A percentile compares a stretch with the other conserved stretches of the same genome.
Evolutionary conservation across 1,140 invertebrate genomes (phyloP).

Genomic region (Helicoverpa armigera): DNA sequence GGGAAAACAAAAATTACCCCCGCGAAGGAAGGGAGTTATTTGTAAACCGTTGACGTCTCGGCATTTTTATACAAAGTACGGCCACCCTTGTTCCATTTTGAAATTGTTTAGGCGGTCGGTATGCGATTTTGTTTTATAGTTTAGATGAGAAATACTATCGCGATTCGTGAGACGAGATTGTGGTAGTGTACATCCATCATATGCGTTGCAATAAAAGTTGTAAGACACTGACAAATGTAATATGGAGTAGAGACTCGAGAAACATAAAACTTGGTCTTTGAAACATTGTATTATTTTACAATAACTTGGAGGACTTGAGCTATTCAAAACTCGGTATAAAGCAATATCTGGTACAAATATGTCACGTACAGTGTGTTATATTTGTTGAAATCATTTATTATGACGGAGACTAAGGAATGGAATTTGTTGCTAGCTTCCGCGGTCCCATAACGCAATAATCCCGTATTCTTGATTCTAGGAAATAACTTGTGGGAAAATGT

Average conservation of each 20-base stretch:
- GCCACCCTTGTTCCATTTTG: slow-evolving; percentile 76
- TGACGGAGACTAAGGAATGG: slow-evolving; percentile 22
- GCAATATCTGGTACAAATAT: slow-evolving; percentile 43
- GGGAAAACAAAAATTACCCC: slow-evolving; percentile 79
- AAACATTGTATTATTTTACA: slow-evolving; percentile 66
- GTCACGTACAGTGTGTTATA: slow-evolving; percentile 38
- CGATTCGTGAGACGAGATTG: slow-evolving; percentile 69
- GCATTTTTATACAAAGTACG: slow-evolving; percentile 82
- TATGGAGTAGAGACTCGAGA: slow-evolving; percentile 69
- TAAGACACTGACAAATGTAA: slow-evolving; percentile 82
- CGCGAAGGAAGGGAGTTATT: slow-evolving; percentile 77
- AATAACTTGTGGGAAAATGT: too few relatives aligned
- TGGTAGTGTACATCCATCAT: slow-evolving; percentile 73
- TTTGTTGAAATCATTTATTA: slow-evolving; percentile 37
- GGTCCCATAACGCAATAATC: slow-evolving; percentile 5
- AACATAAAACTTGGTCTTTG: slow-evolving; percentile 70
- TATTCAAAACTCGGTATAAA: slow-evolving; percentile 47
- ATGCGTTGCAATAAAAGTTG: slow-evolving; percentile 81
- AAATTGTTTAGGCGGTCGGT: slow-evolving; percentile 81
- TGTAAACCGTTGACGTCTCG: slow-evolving; percentile 83
- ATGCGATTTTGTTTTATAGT: slow-evolving; percentile 76
- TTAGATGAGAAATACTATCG: slow-evolving; percentile 64
- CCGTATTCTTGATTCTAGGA: not conserved
- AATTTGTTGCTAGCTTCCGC: slow-evolving; percentile 3
- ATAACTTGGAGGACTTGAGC: slow-evolving; percentile 55